Evolutionary conservation across 1,140 invertebrate genomes (phyloP), one percentile per base, ranked within the genome.

Genomic region (Heterodera carotae): DNA sequence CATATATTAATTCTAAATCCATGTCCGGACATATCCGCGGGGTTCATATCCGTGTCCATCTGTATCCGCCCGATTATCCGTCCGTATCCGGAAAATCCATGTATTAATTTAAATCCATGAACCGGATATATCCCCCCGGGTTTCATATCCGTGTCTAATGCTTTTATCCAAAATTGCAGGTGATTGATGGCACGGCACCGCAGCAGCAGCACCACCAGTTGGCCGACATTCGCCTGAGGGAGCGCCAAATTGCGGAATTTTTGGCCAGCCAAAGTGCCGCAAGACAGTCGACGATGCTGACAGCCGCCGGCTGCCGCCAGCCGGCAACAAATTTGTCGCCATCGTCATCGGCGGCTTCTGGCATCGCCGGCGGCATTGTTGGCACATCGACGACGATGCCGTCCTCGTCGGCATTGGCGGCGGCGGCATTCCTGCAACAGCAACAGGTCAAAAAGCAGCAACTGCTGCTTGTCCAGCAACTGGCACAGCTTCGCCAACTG

Each of bases 191-290:
- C 48, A 15, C 48, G 15, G 27, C 27, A 66, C 5, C 62, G 62
- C 62, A 66, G 3, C 62, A 66, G 62, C 62, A 66, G 25, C 62
- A 66, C 2, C 27, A 66, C 3, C 27, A 66, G 1, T n/a, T 66
- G 62, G 62, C 62, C 2, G 62, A 66, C 29, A 31, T 66, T 18
- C 62, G 62, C 12, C 5, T 29, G 62, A 10, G 27, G 1, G 62
- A 66, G 25, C 27, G 62, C 29, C n/a, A 66, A 34, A 22, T 66
- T 29, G 62, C 62, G 29, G 27, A 66, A 66, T 31, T 66, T 18
- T 66, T 66, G 27, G 62, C 29, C 25, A 27, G 10, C 62, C 62
- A 66, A 66, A 18, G 62, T n/a, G 33, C 60, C n/a, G 29, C 60
- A 62, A 6, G 7, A 10, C n/a, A 62, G 18, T 10, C n/a, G 60